These are phyloP conservation scores for Myotis planiceps DNA, from an alignment of 2,797 vertebrate genomes.

Conservation along the genomic window DNA sequence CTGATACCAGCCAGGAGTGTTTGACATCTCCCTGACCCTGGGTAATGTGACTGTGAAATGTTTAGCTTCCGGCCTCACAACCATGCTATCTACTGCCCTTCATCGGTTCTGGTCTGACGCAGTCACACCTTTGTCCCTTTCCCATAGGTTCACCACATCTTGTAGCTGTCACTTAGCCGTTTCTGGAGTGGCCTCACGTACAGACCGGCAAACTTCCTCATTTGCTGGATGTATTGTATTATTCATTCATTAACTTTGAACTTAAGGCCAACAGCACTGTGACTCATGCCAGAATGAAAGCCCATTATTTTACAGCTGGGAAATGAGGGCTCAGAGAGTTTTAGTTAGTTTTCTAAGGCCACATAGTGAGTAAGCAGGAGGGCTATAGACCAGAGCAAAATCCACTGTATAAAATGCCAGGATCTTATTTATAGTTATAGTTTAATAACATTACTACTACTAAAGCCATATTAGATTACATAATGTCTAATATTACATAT, in stretches of 20 bases:
- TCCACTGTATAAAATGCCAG: background rate
- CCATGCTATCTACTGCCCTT: background rate
- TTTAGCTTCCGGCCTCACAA: background rate
- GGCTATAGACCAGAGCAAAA: background rate
- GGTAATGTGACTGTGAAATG: background rate
- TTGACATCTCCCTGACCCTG: background rate
- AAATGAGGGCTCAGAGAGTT: background rate
- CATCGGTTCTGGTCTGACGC: background rate
- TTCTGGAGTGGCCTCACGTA: background rate
- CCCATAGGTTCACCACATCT: background rate
- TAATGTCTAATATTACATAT: background rate
- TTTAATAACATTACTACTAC: background rate
- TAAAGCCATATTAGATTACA: background rate
- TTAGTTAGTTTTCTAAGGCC: background rate
- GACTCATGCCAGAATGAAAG: background rate
- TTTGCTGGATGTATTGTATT: background rate
- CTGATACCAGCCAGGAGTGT: background rate
- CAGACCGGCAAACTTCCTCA: background rate
- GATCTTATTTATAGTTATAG: background rate
- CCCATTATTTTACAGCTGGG: background rate
- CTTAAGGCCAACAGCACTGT: background rate
- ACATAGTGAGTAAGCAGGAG: background rate
- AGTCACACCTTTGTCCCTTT: background rate
- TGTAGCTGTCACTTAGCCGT: background rate
- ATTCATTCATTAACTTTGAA: background rate